Evolutionary conservation across 2,888 invertebrate species (phyloP), one percentile per base, ranked within the genome.

Genomic region (Dasypolia templi): DNA sequence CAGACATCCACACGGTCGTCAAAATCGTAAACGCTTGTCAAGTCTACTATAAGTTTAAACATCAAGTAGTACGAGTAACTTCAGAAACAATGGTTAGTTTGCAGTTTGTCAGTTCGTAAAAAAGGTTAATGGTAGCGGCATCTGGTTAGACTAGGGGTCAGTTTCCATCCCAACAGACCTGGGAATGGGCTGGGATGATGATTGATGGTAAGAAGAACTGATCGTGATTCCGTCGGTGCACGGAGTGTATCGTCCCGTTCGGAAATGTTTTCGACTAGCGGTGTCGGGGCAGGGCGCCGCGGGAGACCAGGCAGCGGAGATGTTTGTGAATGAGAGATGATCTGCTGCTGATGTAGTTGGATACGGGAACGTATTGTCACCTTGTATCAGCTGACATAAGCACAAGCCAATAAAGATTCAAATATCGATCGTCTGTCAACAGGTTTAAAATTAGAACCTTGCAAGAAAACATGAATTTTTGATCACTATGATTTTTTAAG

Each of bases 281-380:
- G 81, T 75, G 75, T 44, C 42, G 64, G 63, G 76, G 67, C 59
- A 49, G 6, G 19, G 51, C 78, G 12, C 78, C 5, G 76, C 78
- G 81, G 78, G 78, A 55, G 26, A 59, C 29, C 26, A 22, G 2
- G 44, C n/a, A 35, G 5, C 81, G 49, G 53, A 39, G 42, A 66
- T 59, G 81, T 49, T 75, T 44, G 78, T 75, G 76, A 78, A 78
- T 78, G 64, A 78, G 81, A 78, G 58, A 59, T 49, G 63, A 59
- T 61, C 62, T 74, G 61, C 17, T 22, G 44, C 17, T 42, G 79
- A 78, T 74, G 46, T 42, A 17, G 70, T 61, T 26, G 14, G 61
- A 80, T 79, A 77, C 42, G 58, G 56, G 44, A 51, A 26, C 11
- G 42, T 35, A 51, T 77, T 56, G 29, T 44, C 26, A 32, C 19